Evolutionary conservation across 2,797 vertebrate genomes (phyloP).

Genomic region (Muscicapa comitata): DNA sequence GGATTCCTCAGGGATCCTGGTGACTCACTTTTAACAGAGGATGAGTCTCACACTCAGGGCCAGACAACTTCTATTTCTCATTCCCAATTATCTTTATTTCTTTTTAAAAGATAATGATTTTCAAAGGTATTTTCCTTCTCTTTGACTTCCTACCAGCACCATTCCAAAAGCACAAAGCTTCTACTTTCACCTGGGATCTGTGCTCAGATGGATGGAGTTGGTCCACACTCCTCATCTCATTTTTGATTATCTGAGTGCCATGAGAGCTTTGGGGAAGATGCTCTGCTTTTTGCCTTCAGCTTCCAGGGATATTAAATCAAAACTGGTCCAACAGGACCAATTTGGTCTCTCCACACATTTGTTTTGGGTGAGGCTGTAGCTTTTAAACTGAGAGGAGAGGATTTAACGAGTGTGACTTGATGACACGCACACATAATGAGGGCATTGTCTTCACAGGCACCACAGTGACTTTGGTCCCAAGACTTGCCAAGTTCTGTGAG

Average conservation of each 20-base stretch:
- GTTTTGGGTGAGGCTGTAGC: neutral
- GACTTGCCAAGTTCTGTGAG: constrained; percentile 23
- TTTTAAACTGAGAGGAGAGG: neutral
- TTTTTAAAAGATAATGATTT: neutral
- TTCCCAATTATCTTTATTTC: neutral
- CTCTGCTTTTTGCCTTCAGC: neutral
- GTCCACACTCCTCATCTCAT: fast-evolving
- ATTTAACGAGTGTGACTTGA: constrained; percentile 7
- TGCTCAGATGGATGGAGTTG: fast-evolving
- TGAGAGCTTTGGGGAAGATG: neutral
- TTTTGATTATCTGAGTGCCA: neutral
- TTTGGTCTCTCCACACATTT: constrained; percentile 28
- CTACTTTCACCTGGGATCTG: neutral
- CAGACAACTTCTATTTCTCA: neutral
- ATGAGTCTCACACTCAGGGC: neutral
- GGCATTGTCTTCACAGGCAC: constrained; percentile 46
- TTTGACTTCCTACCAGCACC: neutral
- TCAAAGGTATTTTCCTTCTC: neutral
- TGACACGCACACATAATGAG: constrained; percentile 4
- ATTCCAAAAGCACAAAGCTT: neutral
- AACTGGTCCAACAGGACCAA: constrained; percentile 18
- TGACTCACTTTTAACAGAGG: neutral
- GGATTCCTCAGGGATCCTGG: neutral
- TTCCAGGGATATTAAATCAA: neutral
- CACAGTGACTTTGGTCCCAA: constrained; percentile 12